Evolutionary conservation across 2,888 invertebrate species (phyloP).

Genomic region (Cataglyphis albicans): DNA sequence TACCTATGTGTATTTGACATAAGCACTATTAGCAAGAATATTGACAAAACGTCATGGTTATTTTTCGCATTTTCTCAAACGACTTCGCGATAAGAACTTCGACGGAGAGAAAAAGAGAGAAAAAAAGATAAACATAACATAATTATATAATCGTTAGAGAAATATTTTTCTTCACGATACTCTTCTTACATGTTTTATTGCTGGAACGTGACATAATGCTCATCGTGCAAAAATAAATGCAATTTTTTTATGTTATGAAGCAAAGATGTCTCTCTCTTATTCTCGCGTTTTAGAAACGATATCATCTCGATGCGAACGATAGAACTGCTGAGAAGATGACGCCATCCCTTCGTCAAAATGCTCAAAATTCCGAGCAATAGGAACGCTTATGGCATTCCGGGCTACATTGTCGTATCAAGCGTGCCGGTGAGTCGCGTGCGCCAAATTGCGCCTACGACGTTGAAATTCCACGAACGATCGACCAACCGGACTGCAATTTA

Average conservation of each 20-base stretch:
- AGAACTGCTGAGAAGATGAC: conserved; percentile 6
- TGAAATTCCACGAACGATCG: conserved; percentile 79
- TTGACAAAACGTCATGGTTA: background rate
- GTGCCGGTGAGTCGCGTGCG: conserved; percentile 78
- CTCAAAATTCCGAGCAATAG: conserved; percentile 73
- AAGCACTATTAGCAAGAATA: background rate
- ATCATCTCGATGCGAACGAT: conserved; percentile 9
- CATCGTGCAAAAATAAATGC: background rate
- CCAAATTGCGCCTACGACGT: conserved; percentile 78
- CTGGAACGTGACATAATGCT: background rate
- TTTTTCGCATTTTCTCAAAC: background rate
- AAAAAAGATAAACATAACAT: too few relatives aligned
- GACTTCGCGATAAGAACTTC: background rate
- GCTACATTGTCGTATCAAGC: conserved; percentile 66
- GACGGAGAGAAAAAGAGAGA: background rate
- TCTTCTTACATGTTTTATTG: background rate
- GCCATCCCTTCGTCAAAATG: conserved; percentile 66
- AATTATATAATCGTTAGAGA: background rate
- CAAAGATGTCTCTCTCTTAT: background rate
- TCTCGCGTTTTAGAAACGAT: conserved; percentile 12
- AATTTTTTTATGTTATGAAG: background rate
- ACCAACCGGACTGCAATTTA: conserved; percentile 70
- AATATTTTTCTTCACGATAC: background rate
- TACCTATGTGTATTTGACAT: background rate
- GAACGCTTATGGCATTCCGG: conserved; percentile 78